These are phyloP conservation scores for Channallabes apus DNA, from an alignment of 2,797 vertebrate species.

Conservation along the genomic window DNA sequence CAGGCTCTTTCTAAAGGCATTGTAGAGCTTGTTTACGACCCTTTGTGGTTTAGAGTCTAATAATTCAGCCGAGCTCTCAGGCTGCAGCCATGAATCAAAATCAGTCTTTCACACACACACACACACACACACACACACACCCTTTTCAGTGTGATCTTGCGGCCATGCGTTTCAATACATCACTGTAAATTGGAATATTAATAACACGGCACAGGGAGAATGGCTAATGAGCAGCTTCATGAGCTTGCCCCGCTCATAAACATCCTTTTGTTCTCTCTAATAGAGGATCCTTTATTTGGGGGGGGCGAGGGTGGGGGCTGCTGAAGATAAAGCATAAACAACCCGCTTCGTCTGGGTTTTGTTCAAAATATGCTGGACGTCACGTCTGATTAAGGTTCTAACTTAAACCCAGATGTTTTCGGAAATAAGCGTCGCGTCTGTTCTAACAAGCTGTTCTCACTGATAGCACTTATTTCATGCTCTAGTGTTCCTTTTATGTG, in stretches of 20 bases:
- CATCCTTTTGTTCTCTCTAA: slow-evolving; percentile 55
- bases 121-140: slow-evolving; percentile 4
- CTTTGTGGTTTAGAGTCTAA: slow-evolving; percentile 40
- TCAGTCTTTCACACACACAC: slow-evolving; percentile 39
- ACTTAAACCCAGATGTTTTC: neutral
- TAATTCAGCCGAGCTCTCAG: slow-evolving; percentile 49
- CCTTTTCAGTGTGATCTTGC: slow-evolving; percentile 46
- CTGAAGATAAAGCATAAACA: neutral
- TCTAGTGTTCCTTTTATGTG: slow-evolving; percentile 10
- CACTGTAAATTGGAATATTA: slow-evolving; percentile 73
- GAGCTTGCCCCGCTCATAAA: slow-evolving; percentile 52
- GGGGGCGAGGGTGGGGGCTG: no score
- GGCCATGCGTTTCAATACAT: slow-evolving; percentile 70
- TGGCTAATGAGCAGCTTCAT: slow-evolving; percentile 68
- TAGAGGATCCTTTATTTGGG: slow-evolving; percentile 7
- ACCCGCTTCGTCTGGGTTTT: neutral
- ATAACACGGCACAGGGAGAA: slow-evolving; percentile 74
- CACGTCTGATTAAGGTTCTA: neutral
- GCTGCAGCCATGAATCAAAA: slow-evolving; percentile 57
- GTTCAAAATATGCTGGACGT: neutral
- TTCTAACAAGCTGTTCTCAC: slow-evolving; percentile 11
- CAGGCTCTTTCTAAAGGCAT: slow-evolving; percentile 31
- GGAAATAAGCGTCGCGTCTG: neutral
- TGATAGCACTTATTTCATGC: slow-evolving; percentile 3
- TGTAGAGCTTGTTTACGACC: slow-evolving; percentile 37